Evolutionary conservation across 1,140 invertebrate genomes (phyloP), one percentile per base, ranked within the genome.

Genomic region (Leguminivora glycinivorella): DNA sequence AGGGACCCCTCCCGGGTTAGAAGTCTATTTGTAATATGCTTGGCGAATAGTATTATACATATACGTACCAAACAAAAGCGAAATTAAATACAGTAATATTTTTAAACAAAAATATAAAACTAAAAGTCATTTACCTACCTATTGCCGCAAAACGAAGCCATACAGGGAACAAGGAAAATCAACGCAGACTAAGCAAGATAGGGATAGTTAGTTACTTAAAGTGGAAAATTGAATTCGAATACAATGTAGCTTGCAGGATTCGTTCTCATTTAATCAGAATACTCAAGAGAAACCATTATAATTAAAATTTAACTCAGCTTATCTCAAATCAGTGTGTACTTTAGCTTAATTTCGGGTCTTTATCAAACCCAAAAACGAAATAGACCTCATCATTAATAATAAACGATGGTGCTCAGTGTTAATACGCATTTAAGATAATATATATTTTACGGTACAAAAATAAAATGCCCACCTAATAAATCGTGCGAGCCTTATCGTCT

Each of bases 391-490:
- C 58, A n/a, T 63, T 63, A 79, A 78, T 82, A 80, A 86, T 74
- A 83, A 82, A 83, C 76, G 80, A 82, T 74, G 71, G 80, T 83
- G 83, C 83, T 85, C 83, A 81, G 80, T 87, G 82, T 86, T 89
- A 88, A 90, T 87, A 88, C 79, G 84, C 84, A 83, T 89, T 90
- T 90, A 87, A 90, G 88, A 90, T 89, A 87, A 88, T 89, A 90
- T 88, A 88, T 88, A 88, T 88, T 83, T 87, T 80, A 83, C 80
- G 75, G 76, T 79, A 87, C 76, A 81, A 87, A 87, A 87, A 84
- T 85, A 86, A 88, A 63, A 89, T 86, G 83, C 83, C 86, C 83
- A 83, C 76, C 83, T 83, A 86, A 90, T 90, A 90, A 89, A 90
- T 90, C 82, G 79, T 81, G 76, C 38, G 77, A 78, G 76, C 80